phyloP scores from a whole-genome alignment of 2,797 vertebrate genomes.

The Bovichtus variegatus region DNA sequence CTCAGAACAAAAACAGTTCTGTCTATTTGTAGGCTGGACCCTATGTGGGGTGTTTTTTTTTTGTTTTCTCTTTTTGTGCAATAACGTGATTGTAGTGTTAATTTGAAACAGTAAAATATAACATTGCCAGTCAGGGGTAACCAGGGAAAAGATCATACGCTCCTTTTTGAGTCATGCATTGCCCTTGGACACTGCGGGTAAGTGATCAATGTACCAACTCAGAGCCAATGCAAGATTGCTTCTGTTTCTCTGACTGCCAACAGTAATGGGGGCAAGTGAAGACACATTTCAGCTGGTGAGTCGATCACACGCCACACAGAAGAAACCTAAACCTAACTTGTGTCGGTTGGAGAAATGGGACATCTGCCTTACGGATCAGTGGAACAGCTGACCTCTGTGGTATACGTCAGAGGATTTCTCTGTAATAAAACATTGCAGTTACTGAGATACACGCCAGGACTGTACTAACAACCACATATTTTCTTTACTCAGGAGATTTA shows the following conservation, averaged over 20 bases:
- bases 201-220: constrained; percentile 52
- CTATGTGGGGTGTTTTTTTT: constrained; percentile 14
- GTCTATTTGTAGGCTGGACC: constrained; percentile 34
- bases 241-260: constrained; percentile 65
- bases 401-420: constrained; percentile 42
- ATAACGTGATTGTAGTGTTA: constrained; percentile 59
- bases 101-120: constrained; percentile 70
- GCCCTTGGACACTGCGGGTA: constrained; percentile 51
- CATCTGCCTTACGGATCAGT: constrained; percentile 58
- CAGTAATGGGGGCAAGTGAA: constrained; percentile 59
- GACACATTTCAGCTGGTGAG: constrained; percentile 67
- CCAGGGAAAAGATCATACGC: constrained; percentile 48
- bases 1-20: constrained; percentile 30
- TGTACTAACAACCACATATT: constrained; percentile 27
- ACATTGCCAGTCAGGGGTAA: constrained; percentile 55
- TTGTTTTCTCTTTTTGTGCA: constrained; percentile 53
- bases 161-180: constrained; percentile 66
- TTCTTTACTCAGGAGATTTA: constrained; percentile 21
- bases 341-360: constrained; percentile 42
- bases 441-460: constrained; percentile 32
- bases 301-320: constrained; percentile 51
- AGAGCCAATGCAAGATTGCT: constrained; percentile 63
- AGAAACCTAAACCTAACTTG: constrained; percentile 42
- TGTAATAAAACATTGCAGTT: constrained; percentile 57
- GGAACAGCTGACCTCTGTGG: constrained; percentile 53